A percentile compares a stretch with the other conserved stretches of the same genome.
These are phyloP conservation scores for Bacillus rossius DNA, from an alignment of 1,140 invertebrate genomes.

Conservation along the genomic window DNA sequence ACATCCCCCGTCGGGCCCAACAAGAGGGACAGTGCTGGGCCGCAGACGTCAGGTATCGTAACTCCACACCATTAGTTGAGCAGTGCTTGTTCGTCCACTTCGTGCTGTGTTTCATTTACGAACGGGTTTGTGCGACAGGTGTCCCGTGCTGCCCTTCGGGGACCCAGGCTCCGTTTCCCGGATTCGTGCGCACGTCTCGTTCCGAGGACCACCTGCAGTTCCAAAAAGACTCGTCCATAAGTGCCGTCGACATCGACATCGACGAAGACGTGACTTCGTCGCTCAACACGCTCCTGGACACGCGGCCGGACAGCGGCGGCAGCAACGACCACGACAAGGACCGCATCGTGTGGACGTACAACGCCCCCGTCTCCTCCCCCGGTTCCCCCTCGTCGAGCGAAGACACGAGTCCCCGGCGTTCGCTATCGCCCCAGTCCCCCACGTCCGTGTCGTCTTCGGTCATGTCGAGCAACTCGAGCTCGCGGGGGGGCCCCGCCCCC, in stretches of 20 bases:
- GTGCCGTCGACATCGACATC: conserved; percentile 81
- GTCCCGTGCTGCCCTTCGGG: neutral
- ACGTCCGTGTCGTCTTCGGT: conserved; percentile 81
- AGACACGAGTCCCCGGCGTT: conserved; percentile 56
- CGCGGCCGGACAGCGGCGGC: conserved; percentile 40
- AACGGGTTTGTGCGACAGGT: conserved; percentile 9
- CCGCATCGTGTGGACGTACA: conserved; percentile 87
- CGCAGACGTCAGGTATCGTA: too few relatives aligned
- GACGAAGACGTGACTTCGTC: conserved; percentile 92
- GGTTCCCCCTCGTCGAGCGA: conserved; percentile 56
- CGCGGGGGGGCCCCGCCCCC: neutral
- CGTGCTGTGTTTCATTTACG: conserved; percentile 18
- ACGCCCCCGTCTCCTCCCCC: conserved; percentile 49
- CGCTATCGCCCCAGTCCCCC: conserved; percentile 69
- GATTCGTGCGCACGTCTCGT: conserved; percentile 68
- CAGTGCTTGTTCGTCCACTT: conserved; percentile 27
- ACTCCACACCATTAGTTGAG: neutral
- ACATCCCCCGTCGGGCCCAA: conserved; percentile 47
- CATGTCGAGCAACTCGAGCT: conserved; percentile 50
- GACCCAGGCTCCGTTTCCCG: conserved; percentile 30
- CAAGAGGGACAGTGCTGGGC: conserved; percentile 40
- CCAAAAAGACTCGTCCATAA: conserved; percentile 66
- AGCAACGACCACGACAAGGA: conserved; percentile 34
- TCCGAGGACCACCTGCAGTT: conserved; percentile 82
- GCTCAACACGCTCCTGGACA: conserved; percentile 82